Base-by-base conservation (phyloP, 2,113 vertebrate species). In the Prochilodus magdalenae region DNA sequence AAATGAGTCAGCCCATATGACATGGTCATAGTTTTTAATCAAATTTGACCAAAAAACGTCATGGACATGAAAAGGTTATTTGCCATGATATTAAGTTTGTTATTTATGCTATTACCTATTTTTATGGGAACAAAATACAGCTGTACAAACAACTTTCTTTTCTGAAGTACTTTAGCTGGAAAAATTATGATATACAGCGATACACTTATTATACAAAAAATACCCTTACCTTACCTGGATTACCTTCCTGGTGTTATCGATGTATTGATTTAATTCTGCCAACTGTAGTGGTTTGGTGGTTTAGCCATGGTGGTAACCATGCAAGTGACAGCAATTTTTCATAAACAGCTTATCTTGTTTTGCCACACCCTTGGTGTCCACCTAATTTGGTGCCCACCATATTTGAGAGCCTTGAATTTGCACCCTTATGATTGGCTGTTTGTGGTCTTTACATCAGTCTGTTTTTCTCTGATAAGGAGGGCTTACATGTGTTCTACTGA, bases 391-490 rank as follows among this genome's bases (percentile, higher is more conserved):
- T 51, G 67, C 75, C 79, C 72, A 70, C 84, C 81, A 83, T 22
- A 79, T 65, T 60, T 63, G 24, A 49, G 55, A 18, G 5, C 67
- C 78, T 70, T 74, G 72, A 55, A 12, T 51, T 5, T 70, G 36
- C 65, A 1, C 27, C 67, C 63, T 11, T 85, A 72, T 83, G 69
- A 86, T 79, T 84, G 85, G 89, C 53, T 79, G 82, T 76, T 81
- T 66, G 82, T 71, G 82, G 57, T 81, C n/a, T 82, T 76, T 27
- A 26, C 53, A 26, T 51, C 33, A 60, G 83, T 75, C 89, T 94
- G 93, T 55, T 67, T 30, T 82, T 70, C 79, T 80, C 83, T 90
- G 93, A 94, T 94, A 93, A 93, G 87, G 86, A 73, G 82, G 55
- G 75, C 67, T 80, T 75, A 47, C 18, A 44, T 70, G 40, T 44